Evolutionary conservation across 2,113 vertebrate species (phyloP).

Genomic region (Lasiurus borealis): DNA sequence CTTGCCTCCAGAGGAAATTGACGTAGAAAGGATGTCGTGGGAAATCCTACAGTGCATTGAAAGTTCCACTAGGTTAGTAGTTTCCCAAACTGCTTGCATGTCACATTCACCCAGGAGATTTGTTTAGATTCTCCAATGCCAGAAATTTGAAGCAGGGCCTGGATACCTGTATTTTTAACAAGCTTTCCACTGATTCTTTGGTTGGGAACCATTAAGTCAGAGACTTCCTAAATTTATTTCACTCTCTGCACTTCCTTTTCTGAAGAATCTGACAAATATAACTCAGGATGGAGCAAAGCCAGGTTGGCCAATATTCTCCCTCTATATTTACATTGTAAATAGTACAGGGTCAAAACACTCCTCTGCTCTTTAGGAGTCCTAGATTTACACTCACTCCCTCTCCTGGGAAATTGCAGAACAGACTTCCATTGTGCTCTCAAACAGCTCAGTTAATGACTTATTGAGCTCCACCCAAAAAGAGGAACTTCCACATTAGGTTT

Average conservation of each 20-base stretch:
- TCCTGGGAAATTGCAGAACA: not conserved
- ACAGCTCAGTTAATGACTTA: not conserved
- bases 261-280: conserved; percentile 16
- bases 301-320: not conserved
- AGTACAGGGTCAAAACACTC: not conserved
- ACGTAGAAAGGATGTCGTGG: not conserved
- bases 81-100: not conserved
- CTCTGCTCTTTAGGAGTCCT: not conserved
- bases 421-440: not conserved
- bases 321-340: not conserved
- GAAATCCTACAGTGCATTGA: not conserved
- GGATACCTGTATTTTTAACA: not conserved
- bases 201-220: not conserved
- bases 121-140: not conserved
- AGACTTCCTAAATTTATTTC: not conserved
- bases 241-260: conserved; percentile 10
- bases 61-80: not conserved
- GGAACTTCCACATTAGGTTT: not conserved
- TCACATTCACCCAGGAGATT: not conserved
- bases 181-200: not conserved
- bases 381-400: not conserved
- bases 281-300: not conserved
- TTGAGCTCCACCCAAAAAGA: not conserved
- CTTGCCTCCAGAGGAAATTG: not conserved
- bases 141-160: not conserved